Conservation (phyloP, 2,113 vertebrate genomes). For the Daboia siamensis region DNA sequence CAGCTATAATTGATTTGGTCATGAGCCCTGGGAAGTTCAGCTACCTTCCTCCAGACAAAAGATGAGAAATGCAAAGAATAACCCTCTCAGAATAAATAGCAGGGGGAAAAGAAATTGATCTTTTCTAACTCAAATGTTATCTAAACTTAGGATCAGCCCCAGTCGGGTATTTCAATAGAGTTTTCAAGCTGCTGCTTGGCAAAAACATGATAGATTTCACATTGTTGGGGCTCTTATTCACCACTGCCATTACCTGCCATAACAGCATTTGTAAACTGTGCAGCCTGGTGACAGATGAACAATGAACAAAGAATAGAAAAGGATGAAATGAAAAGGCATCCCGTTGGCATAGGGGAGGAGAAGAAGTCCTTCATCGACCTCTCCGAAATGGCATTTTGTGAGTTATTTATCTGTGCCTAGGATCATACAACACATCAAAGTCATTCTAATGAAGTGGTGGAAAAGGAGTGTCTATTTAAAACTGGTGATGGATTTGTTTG, state of each 20-base stretch:
- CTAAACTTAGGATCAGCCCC: constrained; percentile 34
- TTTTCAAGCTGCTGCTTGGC: constrained; percentile 40
- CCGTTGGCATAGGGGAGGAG: constrained; percentile 33
- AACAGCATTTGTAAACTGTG: constrained; percentile 58
- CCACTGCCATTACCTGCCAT: constrained; percentile 37
- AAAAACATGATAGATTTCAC: constrained; percentile 61
- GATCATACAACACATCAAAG: constrained; percentile 37
- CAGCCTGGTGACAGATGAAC: constrained; percentile 60
- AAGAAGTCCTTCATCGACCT: constrained; percentile 41
- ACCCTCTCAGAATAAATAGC: constrained; percentile 39
- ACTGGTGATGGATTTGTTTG: constrained; percentile 36
- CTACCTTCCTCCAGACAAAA: constrained; percentile 29
- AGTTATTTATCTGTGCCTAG: constrained; percentile 47
- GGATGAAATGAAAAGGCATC: constrained; percentile 45
- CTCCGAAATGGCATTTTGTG: constrained; percentile 20
- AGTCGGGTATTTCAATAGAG: constrained; percentile 28
- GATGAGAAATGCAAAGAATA: constrained; percentile 23
- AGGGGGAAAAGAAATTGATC: constrained; percentile 32
- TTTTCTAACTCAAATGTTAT: constrained; percentile 48
- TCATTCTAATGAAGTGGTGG: constrained; percentile 47
- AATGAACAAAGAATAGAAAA: constrained; percentile 49
- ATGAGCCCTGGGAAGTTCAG: constrained; percentile 37
- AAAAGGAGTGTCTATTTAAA: constrained; percentile 34
- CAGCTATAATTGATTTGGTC: constrained; percentile 27
- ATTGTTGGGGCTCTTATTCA: constrained; percentile 39